Conservation (phyloP, 2,888 invertebrate genomes). For the Aphrophora alni region DNA sequence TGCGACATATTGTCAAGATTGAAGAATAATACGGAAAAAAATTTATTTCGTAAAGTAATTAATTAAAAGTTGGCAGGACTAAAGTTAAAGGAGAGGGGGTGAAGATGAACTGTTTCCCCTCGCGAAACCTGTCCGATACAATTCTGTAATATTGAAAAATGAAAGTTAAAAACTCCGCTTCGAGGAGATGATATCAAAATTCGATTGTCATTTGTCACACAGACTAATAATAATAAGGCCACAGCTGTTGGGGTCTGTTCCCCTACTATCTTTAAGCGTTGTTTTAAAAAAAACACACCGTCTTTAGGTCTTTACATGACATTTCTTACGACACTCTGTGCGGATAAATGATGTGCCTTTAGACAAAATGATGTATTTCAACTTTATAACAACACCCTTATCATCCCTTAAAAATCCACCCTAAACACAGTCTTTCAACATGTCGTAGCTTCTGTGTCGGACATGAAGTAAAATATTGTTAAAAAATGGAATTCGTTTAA, state of each 20-base stretch:
- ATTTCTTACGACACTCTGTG: constrained; percentile 6
- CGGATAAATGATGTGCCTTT: constrained; percentile 25
- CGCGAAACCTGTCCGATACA: constrained; percentile 34
- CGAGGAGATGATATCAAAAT: constrained; percentile 43
- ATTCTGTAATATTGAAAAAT: constrained; percentile 43
- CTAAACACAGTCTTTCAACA: not conserved
- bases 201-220: constrained; percentile 45
- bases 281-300: constrained; percentile 38
- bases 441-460: not conserved
- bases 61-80: not conserved
- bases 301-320: constrained; percentile 31
- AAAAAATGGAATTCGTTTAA: not conserved
- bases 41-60: not conserved
- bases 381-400: constrained; percentile 30
- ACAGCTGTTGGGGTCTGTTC: constrained; percentile 12
- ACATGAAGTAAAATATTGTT: not conserved
- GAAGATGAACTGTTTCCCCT: constrained; percentile 8
- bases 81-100: not conserved
- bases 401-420: not conserved
- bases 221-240: constrained; percentile 37
- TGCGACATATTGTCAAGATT: not conserved
- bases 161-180: constrained; percentile 38
- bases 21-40: not conserved
- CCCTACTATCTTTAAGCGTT: constrained; percentile 18
- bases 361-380: constrained; percentile 19